Evolutionary conservation across 1,140 invertebrate genomes (phyloP).

Genomic region (Lepidurus couesii): DNA sequence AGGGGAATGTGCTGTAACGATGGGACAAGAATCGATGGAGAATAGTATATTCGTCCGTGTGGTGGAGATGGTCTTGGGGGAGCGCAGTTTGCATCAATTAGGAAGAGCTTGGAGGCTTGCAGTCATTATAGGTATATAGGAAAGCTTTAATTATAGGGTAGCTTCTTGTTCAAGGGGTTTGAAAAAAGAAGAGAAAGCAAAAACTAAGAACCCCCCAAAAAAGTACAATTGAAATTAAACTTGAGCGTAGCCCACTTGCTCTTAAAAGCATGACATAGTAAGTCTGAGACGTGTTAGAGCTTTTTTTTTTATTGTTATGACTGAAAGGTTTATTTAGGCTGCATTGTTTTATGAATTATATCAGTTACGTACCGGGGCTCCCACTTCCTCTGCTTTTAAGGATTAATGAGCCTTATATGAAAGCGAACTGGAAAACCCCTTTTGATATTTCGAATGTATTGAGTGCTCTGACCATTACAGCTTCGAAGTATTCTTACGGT

Average conservation of each 20-base stretch:
- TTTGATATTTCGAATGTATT: background rate
- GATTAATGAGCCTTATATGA: background rate
- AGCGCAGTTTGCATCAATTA: background rate
- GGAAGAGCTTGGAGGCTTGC: background rate
- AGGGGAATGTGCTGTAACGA: background rate
- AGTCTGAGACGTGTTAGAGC: too few relatives aligned
- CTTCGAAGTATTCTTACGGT: background rate
- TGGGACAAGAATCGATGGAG: background rate
- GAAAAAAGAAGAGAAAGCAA: background rate
- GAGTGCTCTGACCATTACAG: background rate
- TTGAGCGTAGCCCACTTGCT: background rate
- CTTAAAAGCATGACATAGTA: too few relatives aligned
- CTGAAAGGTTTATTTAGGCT: background rate
- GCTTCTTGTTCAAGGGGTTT: background rate
- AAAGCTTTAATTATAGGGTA: background rate
- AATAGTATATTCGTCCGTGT: background rate
- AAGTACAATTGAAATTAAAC: slow-evolving; percentile 11
- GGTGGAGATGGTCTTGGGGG: background rate
- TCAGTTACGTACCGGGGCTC: too few relatives aligned
- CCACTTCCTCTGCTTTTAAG: background rate
- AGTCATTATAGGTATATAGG: slow-evolving; percentile 1
- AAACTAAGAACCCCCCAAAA: background rate
- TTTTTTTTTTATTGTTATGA: background rate
- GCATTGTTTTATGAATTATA: too few relatives aligned
- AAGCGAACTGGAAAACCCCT: background rate